A percentile compares a stretch with the other conserved stretches of the same genome.
Evolutionary conservation across 2,888 invertebrate genomes (phyloP).

Genomic region (Drosophila antonietae): DNA sequence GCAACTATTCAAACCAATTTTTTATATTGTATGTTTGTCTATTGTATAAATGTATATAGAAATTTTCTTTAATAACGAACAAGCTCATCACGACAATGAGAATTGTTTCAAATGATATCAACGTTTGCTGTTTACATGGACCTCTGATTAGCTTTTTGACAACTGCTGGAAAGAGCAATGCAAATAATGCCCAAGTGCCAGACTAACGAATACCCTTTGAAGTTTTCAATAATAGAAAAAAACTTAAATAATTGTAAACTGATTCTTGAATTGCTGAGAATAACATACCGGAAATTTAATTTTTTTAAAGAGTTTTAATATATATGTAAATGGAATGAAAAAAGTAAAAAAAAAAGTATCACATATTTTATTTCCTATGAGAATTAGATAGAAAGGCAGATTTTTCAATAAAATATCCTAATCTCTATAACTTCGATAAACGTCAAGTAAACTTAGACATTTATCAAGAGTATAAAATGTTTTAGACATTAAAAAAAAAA

Average conservation of each 20-base stretch:
- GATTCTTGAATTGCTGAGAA: not conserved
- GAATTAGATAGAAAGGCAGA: not conserved
- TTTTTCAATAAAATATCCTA: not conserved
- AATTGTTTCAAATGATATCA: slow-evolving; percentile 7
- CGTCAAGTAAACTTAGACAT: not conserved
- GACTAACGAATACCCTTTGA: not conserved
- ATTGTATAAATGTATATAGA: no score
- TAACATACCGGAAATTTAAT: not conserved
- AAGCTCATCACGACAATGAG: slow-evolving; percentile 5
- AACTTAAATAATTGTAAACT: not conserved
- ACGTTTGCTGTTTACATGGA: slow-evolving; percentile 13
- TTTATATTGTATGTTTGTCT: not conserved
- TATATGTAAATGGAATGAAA: not conserved
- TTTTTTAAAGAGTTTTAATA: not conserved
- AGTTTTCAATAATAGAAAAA: not conserved
- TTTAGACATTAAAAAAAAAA: no score
- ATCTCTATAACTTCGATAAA: not conserved
- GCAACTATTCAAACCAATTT: not conserved
- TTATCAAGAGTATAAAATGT: not conserved
- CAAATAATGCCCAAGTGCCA: not conserved
- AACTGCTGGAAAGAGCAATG: not conserved
- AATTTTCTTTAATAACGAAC: not conserved
- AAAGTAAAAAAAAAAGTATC: not conserved
- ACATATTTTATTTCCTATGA: not conserved
- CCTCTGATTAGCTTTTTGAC: slow-evolving; percentile 7